Evolutionary conservation across 2,888 invertebrate genomes (phyloP).

Genomic region (Meghimatium bilineatum): DNA sequence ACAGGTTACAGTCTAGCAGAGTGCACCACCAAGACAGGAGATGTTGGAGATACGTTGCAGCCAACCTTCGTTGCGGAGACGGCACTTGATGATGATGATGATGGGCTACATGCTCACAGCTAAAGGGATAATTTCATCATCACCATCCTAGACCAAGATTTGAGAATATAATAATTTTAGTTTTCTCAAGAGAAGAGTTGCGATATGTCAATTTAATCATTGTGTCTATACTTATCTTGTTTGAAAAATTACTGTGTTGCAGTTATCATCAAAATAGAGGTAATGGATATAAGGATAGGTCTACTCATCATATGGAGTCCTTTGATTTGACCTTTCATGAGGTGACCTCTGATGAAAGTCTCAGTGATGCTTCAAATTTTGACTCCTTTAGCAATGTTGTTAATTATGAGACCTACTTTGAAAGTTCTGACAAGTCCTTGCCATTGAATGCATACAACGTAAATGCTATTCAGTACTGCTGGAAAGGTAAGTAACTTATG

Average conservation of each 20-base stretch:
- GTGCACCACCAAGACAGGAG: no score
- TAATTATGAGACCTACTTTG: constrained; percentile 66
- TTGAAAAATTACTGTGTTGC: neutral
- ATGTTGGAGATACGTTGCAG: no score
- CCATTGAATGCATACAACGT: constrained; percentile 43
- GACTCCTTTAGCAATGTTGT: constrained; percentile 73
- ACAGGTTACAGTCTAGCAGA: no score
- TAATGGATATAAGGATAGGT: constrained; percentile 26
- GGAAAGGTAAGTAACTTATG: constrained; percentile 39
- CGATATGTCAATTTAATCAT: neutral
- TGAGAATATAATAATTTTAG: neutral
- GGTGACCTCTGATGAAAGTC: constrained; percentile 69
- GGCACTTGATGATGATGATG: no score
- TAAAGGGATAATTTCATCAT: no score
- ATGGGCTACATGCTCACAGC: no score
- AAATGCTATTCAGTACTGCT: constrained; percentile 40
- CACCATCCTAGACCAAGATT: no score
- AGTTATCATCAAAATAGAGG: constrained; percentile 14
- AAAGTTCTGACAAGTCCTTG: constrained; percentile 23
- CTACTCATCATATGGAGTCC: constrained; percentile 69
- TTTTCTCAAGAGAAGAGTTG: neutral
- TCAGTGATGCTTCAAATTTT: constrained; percentile 54
- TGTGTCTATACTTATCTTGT: neutral
- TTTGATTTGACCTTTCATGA: constrained; percentile 73
- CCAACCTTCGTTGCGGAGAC: no score